These are phyloP conservation scores for Pyrgus malvae DNA, from an alignment of 2,888 invertebrate genomes.

Conservation along the genomic window DNA sequence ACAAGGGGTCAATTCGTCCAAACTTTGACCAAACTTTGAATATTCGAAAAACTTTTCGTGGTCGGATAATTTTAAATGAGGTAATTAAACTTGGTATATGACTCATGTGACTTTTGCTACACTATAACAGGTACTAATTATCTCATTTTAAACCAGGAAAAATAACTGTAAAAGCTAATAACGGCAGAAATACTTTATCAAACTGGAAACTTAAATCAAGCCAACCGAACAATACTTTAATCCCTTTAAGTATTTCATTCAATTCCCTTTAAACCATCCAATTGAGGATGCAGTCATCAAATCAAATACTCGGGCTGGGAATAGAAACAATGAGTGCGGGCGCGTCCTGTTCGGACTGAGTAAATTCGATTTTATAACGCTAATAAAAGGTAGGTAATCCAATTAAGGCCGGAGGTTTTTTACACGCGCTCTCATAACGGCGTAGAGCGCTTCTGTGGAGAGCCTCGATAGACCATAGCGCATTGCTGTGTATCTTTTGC, in stretches of 20 bases:
- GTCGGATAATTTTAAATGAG: no score
- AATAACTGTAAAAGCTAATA: no score
- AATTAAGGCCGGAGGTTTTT: constrained; percentile 74
- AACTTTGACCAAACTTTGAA: no score
- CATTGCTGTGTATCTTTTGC: constrained; percentile 56
- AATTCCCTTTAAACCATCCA: not conserved
- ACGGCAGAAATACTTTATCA: no score
- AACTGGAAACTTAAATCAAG: no score
- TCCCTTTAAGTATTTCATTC: not conserved
- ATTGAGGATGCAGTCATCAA: constrained; percentile 9
- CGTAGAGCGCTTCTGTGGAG: constrained; percentile 56
- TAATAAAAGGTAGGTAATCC: constrained; percentile 78
- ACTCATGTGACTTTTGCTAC: no score
- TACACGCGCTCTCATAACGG: constrained; percentile 51
- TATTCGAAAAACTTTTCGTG: no score
- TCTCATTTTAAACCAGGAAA: no score
- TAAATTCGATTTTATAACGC: constrained; percentile 76
- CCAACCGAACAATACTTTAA: no score
- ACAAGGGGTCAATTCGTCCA: no score
- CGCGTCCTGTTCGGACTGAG: constrained; percentile 52
- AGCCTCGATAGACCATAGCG: constrained; percentile 39
- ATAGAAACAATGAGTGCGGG: constrained; percentile 54
- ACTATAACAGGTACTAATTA: no score
- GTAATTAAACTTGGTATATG: no score
- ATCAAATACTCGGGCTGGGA: constrained; percentile 45